Percentiles rank a stretch among this genome's conserved stretches.
Conservation (phyloP, 2,888 invertebrate species). For the Acanthacorydalis orientalis region DNA sequence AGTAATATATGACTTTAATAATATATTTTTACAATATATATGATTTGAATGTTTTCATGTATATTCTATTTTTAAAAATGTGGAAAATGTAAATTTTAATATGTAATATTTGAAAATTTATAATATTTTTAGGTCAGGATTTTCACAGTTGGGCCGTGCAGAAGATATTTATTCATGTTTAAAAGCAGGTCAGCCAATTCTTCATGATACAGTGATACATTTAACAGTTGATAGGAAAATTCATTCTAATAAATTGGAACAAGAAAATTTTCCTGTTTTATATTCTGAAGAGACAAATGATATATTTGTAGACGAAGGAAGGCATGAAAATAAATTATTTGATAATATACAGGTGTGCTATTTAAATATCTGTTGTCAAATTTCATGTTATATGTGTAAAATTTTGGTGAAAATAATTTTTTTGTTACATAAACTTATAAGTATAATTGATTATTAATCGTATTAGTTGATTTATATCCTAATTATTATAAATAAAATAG, state of each 20-base stretch:
- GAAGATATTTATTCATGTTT: conserved; percentile 60
- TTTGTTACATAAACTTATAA: too few relatives aligned
- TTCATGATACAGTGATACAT: conserved; percentile 76
- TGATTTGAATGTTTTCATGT: too few relatives aligned
- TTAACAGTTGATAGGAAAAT: conserved; percentile 39
- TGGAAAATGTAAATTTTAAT: too few relatives aligned
- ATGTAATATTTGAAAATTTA: not conserved
- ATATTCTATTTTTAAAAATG: not conserved
- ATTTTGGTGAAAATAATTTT: too few relatives aligned
- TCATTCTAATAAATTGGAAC: not conserved
- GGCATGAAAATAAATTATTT: conserved; percentile 1
- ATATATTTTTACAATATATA: too few relatives aligned
- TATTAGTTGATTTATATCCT: too few relatives aligned
- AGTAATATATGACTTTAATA: too few relatives aligned
- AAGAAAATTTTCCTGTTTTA: conserved; percentile 16
- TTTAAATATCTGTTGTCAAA: too few relatives aligned
- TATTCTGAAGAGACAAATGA: conserved; percentile 6
- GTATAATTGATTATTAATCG: too few relatives aligned
- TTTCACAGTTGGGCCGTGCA: conserved; percentile 16
- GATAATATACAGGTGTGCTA: conserved; percentile 5
- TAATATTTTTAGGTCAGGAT: not conserved
- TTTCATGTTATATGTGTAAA: too few relatives aligned
- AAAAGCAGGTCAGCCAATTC: conserved; percentile 62
- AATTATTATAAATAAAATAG: too few relatives aligned
- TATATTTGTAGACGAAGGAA: not conserved